Base-by-base conservation (phyloP, 2,113 vertebrate genomes). In the Lepus europaeus region DNA sequence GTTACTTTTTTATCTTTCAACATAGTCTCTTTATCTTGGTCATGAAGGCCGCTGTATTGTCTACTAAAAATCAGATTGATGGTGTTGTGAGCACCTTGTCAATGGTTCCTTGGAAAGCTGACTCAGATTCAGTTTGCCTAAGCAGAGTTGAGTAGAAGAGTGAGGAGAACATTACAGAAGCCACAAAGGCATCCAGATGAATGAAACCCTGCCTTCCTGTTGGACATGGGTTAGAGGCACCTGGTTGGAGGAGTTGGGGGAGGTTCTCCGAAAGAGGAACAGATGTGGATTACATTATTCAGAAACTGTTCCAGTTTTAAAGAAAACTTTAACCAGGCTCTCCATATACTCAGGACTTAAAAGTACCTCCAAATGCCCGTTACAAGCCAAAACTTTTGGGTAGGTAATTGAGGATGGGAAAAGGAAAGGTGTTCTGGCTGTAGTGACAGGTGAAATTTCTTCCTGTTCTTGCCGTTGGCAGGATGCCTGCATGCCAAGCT, bases 371-470 rank as follows among this genome's bases (percentile, higher is more conserved):
- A 59, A 85, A 72, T 56, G 9, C 66, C 66, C 76, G 23, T 17
- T 81, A 19, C 7, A 70, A 92, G 73, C 59, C 45, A 81, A 63
- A 53, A 72, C 3, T 63, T 63, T 76, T 90, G 79, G 56, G 70
- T 83, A 87, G 59, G 19, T 27, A 91, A 13, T 16, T 61, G 70
- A 45, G 59, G 12, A 63, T 39, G 27, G 27, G 33, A 36, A 88
- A 95, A 78, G 25, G 68, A 91, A 94, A 87, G 73, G 36, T 16
- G 33, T 82, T 90, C 69, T 94, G 81, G 45, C 20, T 95, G 29
- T 33, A 70, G 11, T 69, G 81, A 79, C 45, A 61, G 70, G 12
- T 80, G 27, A 72, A 82, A 53, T 63, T 78, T 64, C 45, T 88
- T 64, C 29, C 49, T 33, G 17, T 93, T 95, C 10, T 2, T 81